Conservation (phyloP, 2,888 invertebrate species). For the Ormyrus rosae region DNA sequence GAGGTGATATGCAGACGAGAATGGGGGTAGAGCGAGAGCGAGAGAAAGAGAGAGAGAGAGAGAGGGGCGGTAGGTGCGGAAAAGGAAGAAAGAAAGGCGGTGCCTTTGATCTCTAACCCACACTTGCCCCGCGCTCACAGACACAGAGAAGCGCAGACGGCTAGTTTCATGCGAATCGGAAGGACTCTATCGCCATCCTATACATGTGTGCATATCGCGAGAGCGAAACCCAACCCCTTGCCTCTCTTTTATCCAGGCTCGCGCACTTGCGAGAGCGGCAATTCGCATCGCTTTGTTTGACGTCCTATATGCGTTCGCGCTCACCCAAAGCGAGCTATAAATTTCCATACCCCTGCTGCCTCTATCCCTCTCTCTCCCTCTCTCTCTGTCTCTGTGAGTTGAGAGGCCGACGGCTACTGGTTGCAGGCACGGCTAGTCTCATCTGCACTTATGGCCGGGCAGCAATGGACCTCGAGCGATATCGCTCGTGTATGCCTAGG, state of each 20-base stretch:
- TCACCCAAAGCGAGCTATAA: background rate
- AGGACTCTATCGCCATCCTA: conserved; percentile 58
- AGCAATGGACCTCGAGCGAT: too few species aligned
- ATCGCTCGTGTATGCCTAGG: too few species aligned
- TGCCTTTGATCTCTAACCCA: conserved; percentile 69
- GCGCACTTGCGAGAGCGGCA: conserved; percentile 49
- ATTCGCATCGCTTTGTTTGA: conserved; percentile 44
- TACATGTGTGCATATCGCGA: conserved; percentile 1
- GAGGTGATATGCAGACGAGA: too few species aligned
- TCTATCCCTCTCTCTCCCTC: too few species aligned
- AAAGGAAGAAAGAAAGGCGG: conserved; percentile 61
- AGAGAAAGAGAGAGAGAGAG: too few species aligned
- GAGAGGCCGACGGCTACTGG: too few species aligned
- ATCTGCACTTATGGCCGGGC: too few species aligned
- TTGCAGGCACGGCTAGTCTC: too few species aligned
- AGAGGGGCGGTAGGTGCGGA: conserved; percentile 23
- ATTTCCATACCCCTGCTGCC: background rate
- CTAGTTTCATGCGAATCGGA: conserved; percentile 49
- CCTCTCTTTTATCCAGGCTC: conserved; percentile 25
- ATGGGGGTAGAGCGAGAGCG: too few species aligned
- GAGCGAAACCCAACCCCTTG: conserved; percentile 9
- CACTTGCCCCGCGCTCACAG: conserved; percentile 52
- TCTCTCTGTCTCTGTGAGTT: too few species aligned
- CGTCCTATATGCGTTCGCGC: conserved; percentile 4
- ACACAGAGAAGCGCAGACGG: conserved; percentile 34